These are phyloP conservation scores for Phasia obesa DNA, from an alignment of 2,888 invertebrate species.

Conservation along the genomic window DNA sequence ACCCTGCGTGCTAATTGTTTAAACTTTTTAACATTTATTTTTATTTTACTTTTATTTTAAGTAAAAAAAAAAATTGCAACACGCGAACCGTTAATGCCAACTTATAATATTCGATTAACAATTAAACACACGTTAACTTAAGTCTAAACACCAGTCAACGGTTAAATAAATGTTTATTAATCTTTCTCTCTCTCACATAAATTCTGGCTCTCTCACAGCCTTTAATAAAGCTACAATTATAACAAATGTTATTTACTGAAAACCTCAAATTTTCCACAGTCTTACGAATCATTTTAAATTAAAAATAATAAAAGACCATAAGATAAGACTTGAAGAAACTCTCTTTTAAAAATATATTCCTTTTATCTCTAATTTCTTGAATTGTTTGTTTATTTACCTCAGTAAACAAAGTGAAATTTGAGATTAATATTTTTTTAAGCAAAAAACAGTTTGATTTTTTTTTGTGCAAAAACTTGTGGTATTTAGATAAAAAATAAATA, in stretches of 20 bases:
- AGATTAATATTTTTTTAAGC: constrained; percentile 14
- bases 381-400: constrained; percentile 47
- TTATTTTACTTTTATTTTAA: constrained; percentile 22
- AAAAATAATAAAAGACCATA: background rate
- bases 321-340: constrained; percentile 8
- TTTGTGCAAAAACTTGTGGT: constrained; percentile 1
- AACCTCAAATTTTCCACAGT: constrained; percentile 26
- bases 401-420: constrained; percentile 55
- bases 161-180: constrained; percentile 41
- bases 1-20: constrained; percentile 47
- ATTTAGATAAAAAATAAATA: background rate
- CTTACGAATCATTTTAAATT: constrained; percentile 34
- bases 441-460: constrained; percentile 1
- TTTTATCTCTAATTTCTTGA: constrained; percentile 22
- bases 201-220: constrained; percentile 12
- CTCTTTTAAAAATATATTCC: constrained; percentile 27
- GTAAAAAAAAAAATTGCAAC: constrained; percentile 58
- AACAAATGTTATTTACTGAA: constrained; percentile 27
- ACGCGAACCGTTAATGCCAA: constrained; percentile 72
- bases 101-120: constrained; percentile 72
- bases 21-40: constrained; percentile 54
- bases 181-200: constrained; percentile 7
- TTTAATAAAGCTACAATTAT: constrained; percentile 36
- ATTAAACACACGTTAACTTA: constrained; percentile 70
- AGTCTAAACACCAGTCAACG: constrained; percentile 60